A percentile compares a stretch with the other conserved stretches of the same genome.
These are phyloP conservation scores for Pentalonia nigronervosa DNA, from an alignment of 1,140 invertebrate genomes.

Conservation along the genomic window DNA sequence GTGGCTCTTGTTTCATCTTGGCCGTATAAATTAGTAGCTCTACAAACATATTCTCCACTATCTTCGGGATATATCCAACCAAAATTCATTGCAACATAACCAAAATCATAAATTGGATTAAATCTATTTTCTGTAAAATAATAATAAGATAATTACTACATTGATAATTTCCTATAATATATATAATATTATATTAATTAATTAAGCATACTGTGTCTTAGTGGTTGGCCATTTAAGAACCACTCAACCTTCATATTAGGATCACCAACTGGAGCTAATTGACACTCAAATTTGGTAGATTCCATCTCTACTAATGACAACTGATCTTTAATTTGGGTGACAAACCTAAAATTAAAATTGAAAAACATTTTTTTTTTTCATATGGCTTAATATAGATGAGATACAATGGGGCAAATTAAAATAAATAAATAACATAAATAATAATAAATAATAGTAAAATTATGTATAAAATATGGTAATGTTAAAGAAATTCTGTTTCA, in stretches of 20 bases:
- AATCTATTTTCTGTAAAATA: slow-evolving; percentile 80
- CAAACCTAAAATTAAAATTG: slow-evolving; percentile 70
- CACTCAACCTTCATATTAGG: slow-evolving; percentile 97
- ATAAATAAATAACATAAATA: no score
- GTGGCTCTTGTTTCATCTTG: slow-evolving; percentile 86
- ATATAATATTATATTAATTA: neutral
- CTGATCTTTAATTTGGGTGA: slow-evolving; percentile 88
- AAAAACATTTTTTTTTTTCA: neutral
- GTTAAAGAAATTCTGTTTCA: neutral
- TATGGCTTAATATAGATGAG: neutral
- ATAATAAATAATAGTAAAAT: neutral
- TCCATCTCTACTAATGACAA: slow-evolving; percentile 88
- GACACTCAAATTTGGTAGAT: slow-evolving; percentile 90
- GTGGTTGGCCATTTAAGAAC: slow-evolving; percentile 92
- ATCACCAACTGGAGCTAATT: slow-evolving; percentile 91
- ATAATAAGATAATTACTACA: slow-evolving; percentile 29
- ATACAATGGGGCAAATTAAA: neutral
- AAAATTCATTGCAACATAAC: slow-evolving; percentile 95
- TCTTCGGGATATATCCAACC: slow-evolving; percentile 94
- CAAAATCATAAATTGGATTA: slow-evolving; percentile 93
- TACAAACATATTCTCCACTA: slow-evolving; percentile 86
- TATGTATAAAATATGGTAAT: neutral
- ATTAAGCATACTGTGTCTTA: slow-evolving; percentile 78
- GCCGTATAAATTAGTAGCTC: slow-evolving; percentile 90
- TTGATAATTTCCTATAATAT: neutral